A percentile compares a stretch with the other conserved stretches of the same genome.
These are phyloP conservation scores for Steromphala cineraria DNA, from an alignment of 2,888 invertebrate species.

Conservation along the genomic window DNA sequence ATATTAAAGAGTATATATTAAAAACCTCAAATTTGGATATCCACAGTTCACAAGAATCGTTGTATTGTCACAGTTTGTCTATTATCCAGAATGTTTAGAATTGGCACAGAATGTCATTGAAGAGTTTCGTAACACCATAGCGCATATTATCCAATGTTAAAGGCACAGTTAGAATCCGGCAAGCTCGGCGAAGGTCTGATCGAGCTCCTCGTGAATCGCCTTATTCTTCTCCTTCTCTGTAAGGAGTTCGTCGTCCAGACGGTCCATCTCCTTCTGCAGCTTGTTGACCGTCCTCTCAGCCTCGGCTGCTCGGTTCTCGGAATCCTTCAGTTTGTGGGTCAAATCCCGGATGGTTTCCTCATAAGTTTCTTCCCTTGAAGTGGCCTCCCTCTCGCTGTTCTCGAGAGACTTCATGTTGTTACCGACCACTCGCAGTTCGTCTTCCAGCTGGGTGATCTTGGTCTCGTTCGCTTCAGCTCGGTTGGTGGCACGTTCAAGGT, in stretches of 20 bases:
- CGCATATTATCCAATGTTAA: not conserved
- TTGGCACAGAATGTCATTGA: not conserved
- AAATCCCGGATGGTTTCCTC: constrained; percentile 64
- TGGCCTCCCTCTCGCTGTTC: constrained; percentile 90
- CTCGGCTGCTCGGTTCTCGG: constrained; percentile 99
- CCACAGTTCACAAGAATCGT: not conserved
- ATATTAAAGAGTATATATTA: constrained; percentile 93
- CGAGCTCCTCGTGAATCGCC: constrained; percentile 89
- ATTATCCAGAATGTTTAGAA: not conserved
- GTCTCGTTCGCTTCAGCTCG: constrained; percentile 58
- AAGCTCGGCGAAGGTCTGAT: not conserved
- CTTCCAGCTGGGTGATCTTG: constrained; percentile 71
- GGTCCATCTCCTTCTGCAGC: constrained; percentile 99
- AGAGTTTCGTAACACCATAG: not conserved
- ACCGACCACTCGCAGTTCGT: constrained; percentile 79
- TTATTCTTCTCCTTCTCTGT: constrained; percentile 95
- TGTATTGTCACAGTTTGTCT: not conserved
- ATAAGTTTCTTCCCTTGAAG: constrained; percentile 64
- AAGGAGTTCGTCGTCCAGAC: constrained; percentile 88
- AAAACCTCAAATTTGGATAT: constrained; percentile 86
- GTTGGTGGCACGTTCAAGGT: constrained; percentile 60
- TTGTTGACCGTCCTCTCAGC: constrained; percentile 99
- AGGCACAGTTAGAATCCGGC: not conserved
- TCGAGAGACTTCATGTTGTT: constrained; percentile 99
- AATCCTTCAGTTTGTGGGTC: constrained; percentile 75